phyloP scores from a whole-genome alignment of 2,888 invertebrate genomes.

The Notodonta dromedarius region DNA sequence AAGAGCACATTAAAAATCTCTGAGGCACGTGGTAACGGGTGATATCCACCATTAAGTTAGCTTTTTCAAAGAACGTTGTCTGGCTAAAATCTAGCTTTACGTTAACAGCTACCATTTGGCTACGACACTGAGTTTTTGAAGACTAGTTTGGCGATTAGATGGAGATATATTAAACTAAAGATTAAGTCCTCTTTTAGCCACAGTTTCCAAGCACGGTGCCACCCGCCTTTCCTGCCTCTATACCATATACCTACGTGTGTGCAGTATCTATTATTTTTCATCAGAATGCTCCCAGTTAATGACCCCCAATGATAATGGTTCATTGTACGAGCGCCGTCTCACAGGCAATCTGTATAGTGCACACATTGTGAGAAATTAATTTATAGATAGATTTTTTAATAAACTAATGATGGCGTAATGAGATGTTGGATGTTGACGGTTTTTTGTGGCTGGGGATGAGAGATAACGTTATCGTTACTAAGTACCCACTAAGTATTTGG shows the following conservation, averaged over 20 bases:
- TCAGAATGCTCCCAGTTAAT: slow-evolving; percentile 77
- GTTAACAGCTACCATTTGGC: too few species aligned
- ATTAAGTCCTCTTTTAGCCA: slow-evolving; percentile 16
- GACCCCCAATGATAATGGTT: slow-evolving; percentile 70
- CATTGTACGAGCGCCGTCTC: slow-evolving; percentile 60
- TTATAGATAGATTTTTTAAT: slow-evolving; percentile 54
- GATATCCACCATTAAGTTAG: too few species aligned
- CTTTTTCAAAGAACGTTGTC: too few species aligned
- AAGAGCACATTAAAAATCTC: too few species aligned
- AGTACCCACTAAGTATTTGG: too few species aligned
- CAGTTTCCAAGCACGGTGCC: slow-evolving; percentile 18
- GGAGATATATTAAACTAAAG: neutral
- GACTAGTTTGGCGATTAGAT: too few species aligned
- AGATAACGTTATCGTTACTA: too few species aligned
- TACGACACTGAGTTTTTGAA: too few species aligned
- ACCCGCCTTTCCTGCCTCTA: slow-evolving; percentile 56
- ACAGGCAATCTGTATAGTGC: slow-evolving; percentile 76
- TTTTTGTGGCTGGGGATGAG: neutral
- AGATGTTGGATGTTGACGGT: slow-evolving; percentile 2
- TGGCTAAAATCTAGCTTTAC: too few species aligned
- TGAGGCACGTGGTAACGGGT: too few species aligned
- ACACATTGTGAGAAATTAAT: slow-evolving; percentile 57
- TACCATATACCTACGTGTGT: slow-evolving; percentile 45
- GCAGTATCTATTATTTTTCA: slow-evolving; percentile 74
- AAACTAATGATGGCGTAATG: slow-evolving; percentile 50